These are phyloP conservation scores for Caradrina kadenii DNA, from an alignment of 2,888 invertebrate species.

Conservation along the genomic window DNA sequence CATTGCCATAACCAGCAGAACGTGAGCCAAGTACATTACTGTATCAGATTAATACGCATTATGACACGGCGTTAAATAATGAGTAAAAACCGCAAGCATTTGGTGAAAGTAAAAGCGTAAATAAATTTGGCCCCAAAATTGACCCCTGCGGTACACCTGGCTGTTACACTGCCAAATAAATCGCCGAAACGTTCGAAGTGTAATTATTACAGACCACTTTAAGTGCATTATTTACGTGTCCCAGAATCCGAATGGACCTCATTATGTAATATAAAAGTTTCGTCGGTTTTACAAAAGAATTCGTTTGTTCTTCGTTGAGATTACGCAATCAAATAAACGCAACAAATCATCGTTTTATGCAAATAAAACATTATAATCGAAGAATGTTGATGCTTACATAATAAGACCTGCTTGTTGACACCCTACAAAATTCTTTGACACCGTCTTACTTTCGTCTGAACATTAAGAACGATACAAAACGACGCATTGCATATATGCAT, in stretches of 20 bases:
- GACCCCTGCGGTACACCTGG: constrained; percentile 81
- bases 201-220: constrained; percentile 42
- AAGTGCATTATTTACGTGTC: constrained; percentile 54
- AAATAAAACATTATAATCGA: constrained; percentile 71
- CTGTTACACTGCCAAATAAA: constrained; percentile 52
- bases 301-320: constrained; percentile 57
- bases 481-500: constrained; percentile 20
- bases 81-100: constrained; percentile 68
- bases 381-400: constrained; percentile 74
- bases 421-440: constrained; percentile 58
- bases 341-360: constrained; percentile 72
- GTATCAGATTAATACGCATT: constrained; percentile 40
- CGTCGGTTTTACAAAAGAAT: constrained; percentile 61
- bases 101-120: constrained; percentile 85
- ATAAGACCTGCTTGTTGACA: constrained; percentile 60
- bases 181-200: constrained; percentile 12
- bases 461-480: constrained; percentile 32
- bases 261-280: constrained; percentile 59
- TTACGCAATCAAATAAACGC: constrained; percentile 66
- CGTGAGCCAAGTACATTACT: constrained; percentile 29
- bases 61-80: constrained; percentile 62
- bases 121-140: constrained; percentile 74
- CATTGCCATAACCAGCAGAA: constrained; percentile 21
- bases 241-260: constrained; percentile 52
- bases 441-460: constrained; percentile 47